Conservation (phyloP, 2,113 vertebrate species). For the Pachyramphus minor region DNA sequence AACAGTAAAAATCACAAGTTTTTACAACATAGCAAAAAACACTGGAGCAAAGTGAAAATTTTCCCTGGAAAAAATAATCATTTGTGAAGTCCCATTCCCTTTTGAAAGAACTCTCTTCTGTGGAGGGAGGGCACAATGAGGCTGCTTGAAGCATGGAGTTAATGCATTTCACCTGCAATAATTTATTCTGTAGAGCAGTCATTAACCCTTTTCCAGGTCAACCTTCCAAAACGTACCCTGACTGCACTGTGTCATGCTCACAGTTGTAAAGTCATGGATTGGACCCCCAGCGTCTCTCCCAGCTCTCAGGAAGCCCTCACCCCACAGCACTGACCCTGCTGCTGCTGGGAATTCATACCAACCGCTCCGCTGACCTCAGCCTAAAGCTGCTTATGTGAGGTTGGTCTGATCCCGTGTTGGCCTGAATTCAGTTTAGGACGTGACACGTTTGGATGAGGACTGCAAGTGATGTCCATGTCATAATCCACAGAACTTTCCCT, state of each 20-base stretch:
- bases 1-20: neutral
- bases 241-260: neutral
- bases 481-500: neutral
- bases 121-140: neutral
- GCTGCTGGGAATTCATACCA: neutral
- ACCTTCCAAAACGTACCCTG: neutral
- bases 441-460: neutral
- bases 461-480: neutral
- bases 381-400: neutral
- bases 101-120: neutral
- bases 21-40: accelerated
- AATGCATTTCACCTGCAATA: neutral
- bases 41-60: neutral
- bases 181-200: neutral
- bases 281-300: accelerated
- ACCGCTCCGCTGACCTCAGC: neutral
- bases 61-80: neutral
- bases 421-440: neutral
- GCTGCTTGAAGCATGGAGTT: neutral
- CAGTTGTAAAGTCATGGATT: neutral
- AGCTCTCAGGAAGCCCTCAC: neutral
- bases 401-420: neutral
- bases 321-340: accelerated
- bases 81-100: neutral
- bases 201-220: neutral